phyloP scores from a whole-genome alignment of 2,888 invertebrate species.

The Tholera decimalis region DNA sequence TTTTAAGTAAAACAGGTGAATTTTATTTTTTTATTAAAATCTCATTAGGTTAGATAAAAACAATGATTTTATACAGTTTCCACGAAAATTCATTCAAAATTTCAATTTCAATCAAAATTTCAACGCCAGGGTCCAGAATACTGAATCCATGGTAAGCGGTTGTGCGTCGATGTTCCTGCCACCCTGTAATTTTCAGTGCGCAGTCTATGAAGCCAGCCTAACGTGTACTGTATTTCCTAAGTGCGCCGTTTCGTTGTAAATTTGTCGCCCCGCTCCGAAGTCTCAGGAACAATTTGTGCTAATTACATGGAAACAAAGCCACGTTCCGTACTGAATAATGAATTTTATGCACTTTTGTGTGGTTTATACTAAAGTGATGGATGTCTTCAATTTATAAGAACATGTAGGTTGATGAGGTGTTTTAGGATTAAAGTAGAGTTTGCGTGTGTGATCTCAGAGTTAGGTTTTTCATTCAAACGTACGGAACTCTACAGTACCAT shows the following conservation, averaged over 20 bases:
- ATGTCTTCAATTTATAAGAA: constrained; percentile 5
- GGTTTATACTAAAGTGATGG: constrained; percentile 15
- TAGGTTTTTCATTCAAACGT: too few species aligned
- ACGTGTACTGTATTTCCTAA: constrained; percentile 56
- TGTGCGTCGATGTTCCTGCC: too few species aligned
- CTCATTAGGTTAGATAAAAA: too few species aligned
- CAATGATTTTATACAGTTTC: too few species aligned
- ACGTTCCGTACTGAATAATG: constrained; percentile 61
- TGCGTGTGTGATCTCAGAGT: too few species aligned
- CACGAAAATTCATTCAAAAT: too few species aligned
- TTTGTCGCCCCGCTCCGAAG: constrained; percentile 60
- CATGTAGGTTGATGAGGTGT: background rate
- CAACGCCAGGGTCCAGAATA: too few species aligned
- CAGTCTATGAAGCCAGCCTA: constrained; percentile 49
- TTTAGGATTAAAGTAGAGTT: background rate
- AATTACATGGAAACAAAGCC: constrained; percentile 68
- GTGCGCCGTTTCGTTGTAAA: constrained; percentile 65
- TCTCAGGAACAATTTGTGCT: constrained; percentile 65
- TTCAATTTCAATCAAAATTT: too few species aligned
- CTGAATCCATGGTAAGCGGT: too few species aligned
- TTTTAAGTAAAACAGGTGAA: too few species aligned
- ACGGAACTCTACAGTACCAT: too few species aligned
- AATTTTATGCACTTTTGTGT: constrained; percentile 57
- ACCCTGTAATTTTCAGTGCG: background rate
- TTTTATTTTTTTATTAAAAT: too few species aligned